Evolutionary conservation across 2,113 vertebrate species (phyloP).

Genomic region (Tachysurus fulvidraco): DNA sequence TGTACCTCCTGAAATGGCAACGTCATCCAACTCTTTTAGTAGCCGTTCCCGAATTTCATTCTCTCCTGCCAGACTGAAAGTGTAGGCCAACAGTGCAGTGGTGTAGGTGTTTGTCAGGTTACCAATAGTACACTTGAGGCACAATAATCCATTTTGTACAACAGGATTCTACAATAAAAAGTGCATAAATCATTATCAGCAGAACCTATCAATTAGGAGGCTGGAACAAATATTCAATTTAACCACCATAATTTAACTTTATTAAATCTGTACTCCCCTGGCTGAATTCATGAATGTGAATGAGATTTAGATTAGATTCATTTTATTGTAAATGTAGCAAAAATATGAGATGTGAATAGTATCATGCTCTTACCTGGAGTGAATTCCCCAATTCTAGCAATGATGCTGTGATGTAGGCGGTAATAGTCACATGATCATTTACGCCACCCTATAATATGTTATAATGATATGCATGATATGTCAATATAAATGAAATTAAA

Average conservation of each 20-base stretch:
- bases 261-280: not conserved
- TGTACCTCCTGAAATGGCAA: conserved; percentile 53
- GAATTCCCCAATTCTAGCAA: conserved; percentile 71
- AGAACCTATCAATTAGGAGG: not conserved
- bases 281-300: not conserved
- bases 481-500: not conserved
- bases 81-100: conserved; percentile 55
- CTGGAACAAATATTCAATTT: not conserved
- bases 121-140: conserved; percentile 61
- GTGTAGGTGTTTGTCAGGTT: conserved; percentile 69
- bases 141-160: conserved; percentile 72
- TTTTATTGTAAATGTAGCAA: not conserved
- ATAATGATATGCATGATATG: not conserved
- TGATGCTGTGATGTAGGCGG: conserved; percentile 73
- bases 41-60: conserved; percentile 38
- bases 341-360: not conserved
- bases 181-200: not conserved
- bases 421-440: conserved; percentile 76
- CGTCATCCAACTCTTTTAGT: conserved; percentile 56
- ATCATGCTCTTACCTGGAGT: conserved; percentile 62
- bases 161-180: conserved; percentile 62
- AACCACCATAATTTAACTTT: not conserved
- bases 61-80: conserved; percentile 7
- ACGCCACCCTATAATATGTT: conserved; percentile 74
- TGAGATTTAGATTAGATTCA: too few relatives aligned